phyloP scores from a whole-genome alignment of 2,113 vertebrate species.

The Syngnathus floridae region DNA sequence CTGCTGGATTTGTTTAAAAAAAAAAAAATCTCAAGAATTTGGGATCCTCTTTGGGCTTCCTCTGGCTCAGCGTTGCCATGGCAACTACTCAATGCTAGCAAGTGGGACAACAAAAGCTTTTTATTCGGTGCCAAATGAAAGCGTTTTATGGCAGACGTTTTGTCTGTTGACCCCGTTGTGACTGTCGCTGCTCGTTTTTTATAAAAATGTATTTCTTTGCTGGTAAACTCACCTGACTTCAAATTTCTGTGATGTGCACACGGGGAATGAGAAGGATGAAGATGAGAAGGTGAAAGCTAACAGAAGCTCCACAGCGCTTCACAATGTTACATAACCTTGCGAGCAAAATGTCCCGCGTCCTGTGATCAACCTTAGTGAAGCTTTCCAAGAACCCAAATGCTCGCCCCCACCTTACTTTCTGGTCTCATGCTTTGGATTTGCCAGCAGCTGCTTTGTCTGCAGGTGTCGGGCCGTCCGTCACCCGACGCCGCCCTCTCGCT shows the following conservation, averaged over 20 bases:
- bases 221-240: neutral
- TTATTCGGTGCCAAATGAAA: conserved; percentile 25
- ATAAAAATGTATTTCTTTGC: no score
- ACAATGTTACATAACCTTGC: conserved; percentile 22
- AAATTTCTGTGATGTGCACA: neutral
- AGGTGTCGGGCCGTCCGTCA: conserved; percentile 5
- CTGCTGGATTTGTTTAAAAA: conserved; percentile 31
- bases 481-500: conserved; percentile 3
- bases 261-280: conserved; percentile 15
- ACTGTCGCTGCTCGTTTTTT: conserved; percentile 1
- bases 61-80: conserved; percentile 41
- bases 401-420: no score
- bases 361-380: conserved; percentile 2
- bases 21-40: conserved; percentile 35
- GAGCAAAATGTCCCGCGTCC: conserved; percentile 5
- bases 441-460: neutral
- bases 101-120: conserved; percentile 47
- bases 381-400: no score
- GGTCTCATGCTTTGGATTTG: no score
- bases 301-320: conserved; percentile 12
- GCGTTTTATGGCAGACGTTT: conserved; percentile 30
- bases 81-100: conserved; percentile 50
- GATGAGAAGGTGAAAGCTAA: neutral
- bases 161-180: conserved; percentile 36
- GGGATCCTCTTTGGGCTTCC: conserved; percentile 46